Percentiles rank a stretch among this genome's conserved stretches.
Evolutionary conservation across 2,888 invertebrate genomes (phyloP).

Genomic region (Mylabris sibirica): DNA sequence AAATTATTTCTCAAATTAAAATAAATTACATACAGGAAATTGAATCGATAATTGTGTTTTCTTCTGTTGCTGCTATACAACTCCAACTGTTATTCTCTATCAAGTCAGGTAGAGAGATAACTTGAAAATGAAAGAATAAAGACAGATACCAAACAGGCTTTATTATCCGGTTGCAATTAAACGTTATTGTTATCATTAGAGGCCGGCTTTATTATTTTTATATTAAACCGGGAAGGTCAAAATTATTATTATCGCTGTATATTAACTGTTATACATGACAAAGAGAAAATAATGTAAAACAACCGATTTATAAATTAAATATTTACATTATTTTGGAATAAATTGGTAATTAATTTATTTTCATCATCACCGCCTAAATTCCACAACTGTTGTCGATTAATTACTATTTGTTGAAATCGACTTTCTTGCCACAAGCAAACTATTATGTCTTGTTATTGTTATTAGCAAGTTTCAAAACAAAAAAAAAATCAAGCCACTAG

Average conservation of each 20-base stretch:
- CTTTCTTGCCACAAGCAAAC: neutral
- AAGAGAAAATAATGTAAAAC: neutral
- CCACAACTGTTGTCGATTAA: neutral
- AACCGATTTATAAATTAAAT: neutral
- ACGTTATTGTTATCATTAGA: constrained; percentile 29
- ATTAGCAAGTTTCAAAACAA: neutral
- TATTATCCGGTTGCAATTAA: constrained; percentile 32
- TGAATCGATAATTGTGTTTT: neutral
- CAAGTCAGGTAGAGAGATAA: neutral
- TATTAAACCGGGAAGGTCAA: constrained; percentile 1
- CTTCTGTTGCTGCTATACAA: neutral
- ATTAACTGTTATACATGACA: neutral
- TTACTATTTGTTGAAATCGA: neutral
- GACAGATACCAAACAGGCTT: constrained; percentile 20
- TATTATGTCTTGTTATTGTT: constrained; percentile 2
- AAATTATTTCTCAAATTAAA: neutral
- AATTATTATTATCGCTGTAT: constrained; percentile 32
- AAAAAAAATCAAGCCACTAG: neutral
- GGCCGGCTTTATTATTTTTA: constrained; percentile 2
- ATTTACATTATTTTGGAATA: neutral
- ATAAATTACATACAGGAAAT: constrained; percentile 6
- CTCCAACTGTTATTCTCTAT: neutral
- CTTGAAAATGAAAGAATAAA: neutral
- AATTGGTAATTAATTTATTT: neutral
- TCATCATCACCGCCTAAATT: neutral